phyloP scores from a whole-genome alignment of 2,888 invertebrate species.

The Teleogryllus oceanicus region DNA sequence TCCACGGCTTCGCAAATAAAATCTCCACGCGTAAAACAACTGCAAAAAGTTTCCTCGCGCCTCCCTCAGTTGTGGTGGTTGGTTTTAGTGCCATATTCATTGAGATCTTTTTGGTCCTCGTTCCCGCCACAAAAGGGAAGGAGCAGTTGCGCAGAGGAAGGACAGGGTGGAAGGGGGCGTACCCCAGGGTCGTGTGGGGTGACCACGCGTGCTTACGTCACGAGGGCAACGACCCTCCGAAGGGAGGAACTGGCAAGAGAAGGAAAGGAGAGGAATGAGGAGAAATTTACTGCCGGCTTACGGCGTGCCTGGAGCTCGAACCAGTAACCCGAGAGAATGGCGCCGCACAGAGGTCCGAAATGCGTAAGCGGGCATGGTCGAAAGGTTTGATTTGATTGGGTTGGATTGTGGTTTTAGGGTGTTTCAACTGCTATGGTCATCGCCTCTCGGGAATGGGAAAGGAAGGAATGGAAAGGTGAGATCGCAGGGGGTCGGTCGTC shows the following conservation, averaged over 20 bases:
- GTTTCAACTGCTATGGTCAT: too few species aligned
- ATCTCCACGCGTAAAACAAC: background rate
- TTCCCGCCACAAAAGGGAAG: background rate
- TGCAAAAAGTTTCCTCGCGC: background rate
- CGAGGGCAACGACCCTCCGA: background rate
- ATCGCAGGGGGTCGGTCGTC: too few species aligned
- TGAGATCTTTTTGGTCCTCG: background rate
- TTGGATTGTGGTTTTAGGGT: too few species aligned
- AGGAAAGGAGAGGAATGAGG: background rate
- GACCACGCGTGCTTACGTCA: background rate
- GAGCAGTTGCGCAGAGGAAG: background rate
- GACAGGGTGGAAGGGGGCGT: background rate
- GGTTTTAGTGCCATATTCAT: slow-evolving; percentile 1
- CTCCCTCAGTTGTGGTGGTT: background rate
- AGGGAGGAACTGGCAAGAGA: background rate
- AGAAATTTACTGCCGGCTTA: background rate
- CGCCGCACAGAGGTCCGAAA: background rate
- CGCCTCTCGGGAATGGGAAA: too few species aligned
- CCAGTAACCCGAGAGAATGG: background rate
- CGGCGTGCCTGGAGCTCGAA: slow-evolving; percentile 2
- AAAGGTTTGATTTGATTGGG: too few species aligned
- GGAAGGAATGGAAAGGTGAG: too few species aligned
- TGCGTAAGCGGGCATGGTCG: too few species aligned
- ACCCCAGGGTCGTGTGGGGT: background rate
- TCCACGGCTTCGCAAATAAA: background rate